A percentile compares a stretch with the other conserved stretches of the same genome.
Conservation (phyloP, 2,797 vertebrate species). For the Gallinago solitaria region DNA sequence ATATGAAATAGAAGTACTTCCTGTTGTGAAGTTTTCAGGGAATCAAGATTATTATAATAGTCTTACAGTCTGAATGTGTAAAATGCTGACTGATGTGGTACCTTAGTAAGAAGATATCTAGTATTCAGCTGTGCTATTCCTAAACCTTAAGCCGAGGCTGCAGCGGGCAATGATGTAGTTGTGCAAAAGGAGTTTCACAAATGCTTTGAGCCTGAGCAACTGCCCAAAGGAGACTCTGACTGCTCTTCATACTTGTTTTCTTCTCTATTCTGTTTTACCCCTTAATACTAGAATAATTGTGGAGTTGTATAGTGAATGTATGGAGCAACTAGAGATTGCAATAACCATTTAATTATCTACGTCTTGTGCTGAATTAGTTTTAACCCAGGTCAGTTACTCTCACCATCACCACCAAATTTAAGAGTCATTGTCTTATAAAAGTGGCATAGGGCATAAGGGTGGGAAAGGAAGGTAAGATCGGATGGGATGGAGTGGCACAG, state of each 20-base stretch:
- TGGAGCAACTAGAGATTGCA: neutral
- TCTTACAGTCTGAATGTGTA: neutral
- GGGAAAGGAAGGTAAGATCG: neutral
- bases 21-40: neutral
- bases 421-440: neutral
- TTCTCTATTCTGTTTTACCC: neutral
- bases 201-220: neutral
- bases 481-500: neutral
- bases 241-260: neutral
- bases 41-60: neutral
- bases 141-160: neutral
- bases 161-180: neutral
- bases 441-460: no score
- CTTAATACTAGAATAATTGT: neutral
- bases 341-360: neutral
- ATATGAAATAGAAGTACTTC: neutral
- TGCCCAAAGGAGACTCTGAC: neutral
- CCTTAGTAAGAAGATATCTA: neutral
- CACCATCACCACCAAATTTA: accelerated
- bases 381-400: neutral
- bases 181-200: neutral
- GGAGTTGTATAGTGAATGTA: neutral
- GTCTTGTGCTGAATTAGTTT: neutral
- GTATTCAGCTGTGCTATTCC: neutral
- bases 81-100: neutral